Conservation (phyloP, 2,113 vertebrate species). For the Herpailurus yagouaroundi region DNA sequence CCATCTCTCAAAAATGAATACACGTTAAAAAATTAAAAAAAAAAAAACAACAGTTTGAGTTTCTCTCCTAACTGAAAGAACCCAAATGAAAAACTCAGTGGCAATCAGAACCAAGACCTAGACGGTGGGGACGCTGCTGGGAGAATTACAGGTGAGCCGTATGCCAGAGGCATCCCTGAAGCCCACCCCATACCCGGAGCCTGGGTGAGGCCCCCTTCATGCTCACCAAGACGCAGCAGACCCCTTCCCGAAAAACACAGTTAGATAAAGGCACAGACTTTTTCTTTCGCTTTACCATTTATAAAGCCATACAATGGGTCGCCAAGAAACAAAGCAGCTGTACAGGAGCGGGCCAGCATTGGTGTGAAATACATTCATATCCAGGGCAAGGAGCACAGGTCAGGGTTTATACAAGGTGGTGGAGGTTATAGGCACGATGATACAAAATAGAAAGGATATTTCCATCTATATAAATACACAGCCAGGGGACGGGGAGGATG, state of each 20-base stretch:
- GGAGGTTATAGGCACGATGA: constrained; percentile 83
- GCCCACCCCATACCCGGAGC: background rate
- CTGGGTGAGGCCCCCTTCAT: background rate
- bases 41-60: background rate
- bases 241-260: constrained; percentile 85
- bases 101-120: background rate
- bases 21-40: too few relatives aligned
- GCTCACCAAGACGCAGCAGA: background rate
- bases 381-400: constrained; percentile 71
- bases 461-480: constrained; percentile 91
- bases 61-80: background rate
- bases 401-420: constrained; percentile 80
- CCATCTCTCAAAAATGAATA: too few relatives aligned
- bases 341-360: constrained; percentile 86
- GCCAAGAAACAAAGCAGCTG: constrained; percentile 90
- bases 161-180: background rate
- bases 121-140: fast-evolving
- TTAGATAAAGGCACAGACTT: constrained; percentile 82
- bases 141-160: fast-evolving
- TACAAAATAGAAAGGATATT: constrained; percentile 89
- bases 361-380: constrained; percentile 89
- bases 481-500: constrained; percentile 57
- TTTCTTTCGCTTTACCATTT: constrained; percentile 90
- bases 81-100: background rate
- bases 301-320: constrained; percentile 95